Evolutionary conservation across 2,888 invertebrate species (phyloP).

Genomic region (Osedax frankpressi): DNA sequence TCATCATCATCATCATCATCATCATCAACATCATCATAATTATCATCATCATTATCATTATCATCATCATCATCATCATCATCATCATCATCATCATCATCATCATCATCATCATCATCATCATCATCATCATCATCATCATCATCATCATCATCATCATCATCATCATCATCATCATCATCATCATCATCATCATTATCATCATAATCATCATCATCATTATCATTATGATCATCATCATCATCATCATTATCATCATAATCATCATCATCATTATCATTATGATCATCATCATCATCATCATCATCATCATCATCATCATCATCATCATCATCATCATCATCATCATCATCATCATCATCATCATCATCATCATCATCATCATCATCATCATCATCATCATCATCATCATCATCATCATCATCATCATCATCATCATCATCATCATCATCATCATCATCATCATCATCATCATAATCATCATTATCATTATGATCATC

Average conservation of each 20-base stretch:
- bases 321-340: background rate
- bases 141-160: background rate
- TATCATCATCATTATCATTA: background rate
- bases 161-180: background rate
- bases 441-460: background rate
- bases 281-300: too few relatives aligned
- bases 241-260: too few relatives aligned
- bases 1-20: background rate
- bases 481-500: background rate
- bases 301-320: too few relatives aligned
- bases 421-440: background rate
- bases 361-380: background rate
- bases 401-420: background rate
- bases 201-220: too few relatives aligned
- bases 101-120: background rate
- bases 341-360: background rate
- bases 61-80: background rate
- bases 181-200: too few relatives aligned
- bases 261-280: too few relatives aligned
- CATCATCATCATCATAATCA: background rate
- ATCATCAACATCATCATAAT: background rate
- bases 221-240: too few relatives aligned
- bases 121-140: too few relatives aligned
- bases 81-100: background rate
- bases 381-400: background rate